phyloP scores from a whole-genome alignment of 2,113 vertebrate species.

The Rousettus leschenaultii region DNA sequence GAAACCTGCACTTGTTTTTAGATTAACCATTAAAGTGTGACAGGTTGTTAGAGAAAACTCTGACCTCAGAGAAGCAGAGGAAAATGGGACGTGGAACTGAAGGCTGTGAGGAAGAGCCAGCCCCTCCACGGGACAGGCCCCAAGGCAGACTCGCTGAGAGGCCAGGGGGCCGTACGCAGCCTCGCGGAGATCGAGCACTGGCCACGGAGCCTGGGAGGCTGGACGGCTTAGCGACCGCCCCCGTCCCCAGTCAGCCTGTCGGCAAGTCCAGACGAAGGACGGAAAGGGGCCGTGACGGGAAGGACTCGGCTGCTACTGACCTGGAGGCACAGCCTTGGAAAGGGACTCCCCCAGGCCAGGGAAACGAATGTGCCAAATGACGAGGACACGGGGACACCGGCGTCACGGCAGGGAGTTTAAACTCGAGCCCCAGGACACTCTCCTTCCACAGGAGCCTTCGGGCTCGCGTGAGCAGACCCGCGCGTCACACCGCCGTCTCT shows the following conservation, averaged over 20 bases:
- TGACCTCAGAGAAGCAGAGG: conserved; percentile 55
- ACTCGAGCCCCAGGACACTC: rapidly evolving
- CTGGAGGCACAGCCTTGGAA: not conserved
- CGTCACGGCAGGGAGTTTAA: not conserved
- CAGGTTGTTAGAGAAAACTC: conserved; percentile 32
- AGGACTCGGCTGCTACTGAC: not conserved
- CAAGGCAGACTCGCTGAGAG: conserved; percentile 43
- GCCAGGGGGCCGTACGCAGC: too few relatives aligned
- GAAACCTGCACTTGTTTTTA: conserved; percentile 57
- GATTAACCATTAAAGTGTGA: conserved; percentile 37
- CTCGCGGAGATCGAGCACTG: conserved; percentile 45
- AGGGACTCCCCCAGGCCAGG: not conserved
- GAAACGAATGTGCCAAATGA: not conserved
- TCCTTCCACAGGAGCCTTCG: not conserved
- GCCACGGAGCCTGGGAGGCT: not conserved
- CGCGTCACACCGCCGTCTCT: rapidly evolving
- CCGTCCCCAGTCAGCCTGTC: conserved; percentile 4
- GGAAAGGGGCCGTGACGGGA: not conserved
- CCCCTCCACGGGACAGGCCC: not conserved
- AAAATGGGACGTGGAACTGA: conserved; percentile 50
- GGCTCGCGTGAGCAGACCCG: not conserved
- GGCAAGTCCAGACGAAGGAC: rapidly evolving
- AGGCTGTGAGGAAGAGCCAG: conserved; percentile 37
- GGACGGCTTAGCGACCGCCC: not conserved
- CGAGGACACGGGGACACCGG: not conserved